Conservation (phyloP, 2,797 vertebrate species). For the Gephyroberyx darwinii region DNA sequence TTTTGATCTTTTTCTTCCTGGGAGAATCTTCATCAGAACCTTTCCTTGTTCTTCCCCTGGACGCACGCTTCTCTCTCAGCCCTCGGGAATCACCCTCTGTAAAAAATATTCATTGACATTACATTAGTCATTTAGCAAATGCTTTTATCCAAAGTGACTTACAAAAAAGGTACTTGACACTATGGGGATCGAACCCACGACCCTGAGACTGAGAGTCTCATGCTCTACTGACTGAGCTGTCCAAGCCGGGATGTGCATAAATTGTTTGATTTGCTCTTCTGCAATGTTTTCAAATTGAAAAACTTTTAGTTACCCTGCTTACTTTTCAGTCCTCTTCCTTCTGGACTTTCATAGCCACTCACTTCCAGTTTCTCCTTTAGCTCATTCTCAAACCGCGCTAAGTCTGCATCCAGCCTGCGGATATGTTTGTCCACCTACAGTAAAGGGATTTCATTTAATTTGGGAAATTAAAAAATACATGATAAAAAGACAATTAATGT, state of each 20-base stretch:
- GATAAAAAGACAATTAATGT: too few species aligned
- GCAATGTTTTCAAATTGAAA: slow-evolving; percentile 40
- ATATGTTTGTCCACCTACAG: slow-evolving; percentile 97
- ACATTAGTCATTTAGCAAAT: too few species aligned
- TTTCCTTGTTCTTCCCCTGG: slow-evolving; percentile 88
- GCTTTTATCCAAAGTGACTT: too few species aligned
- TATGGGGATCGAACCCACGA: too few species aligned
- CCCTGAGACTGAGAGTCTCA: too few species aligned
- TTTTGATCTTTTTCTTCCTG: slow-evolving; percentile 94
- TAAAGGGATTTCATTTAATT: neutral
- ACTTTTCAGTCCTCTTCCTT: slow-evolving; percentile 88
- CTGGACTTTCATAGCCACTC: slow-evolving; percentile 89
- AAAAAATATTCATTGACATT: slow-evolving; percentile 3
- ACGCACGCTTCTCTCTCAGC: slow-evolving; percentile 90
- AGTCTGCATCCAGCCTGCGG: slow-evolving; percentile 92
- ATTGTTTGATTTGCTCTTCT: neutral
- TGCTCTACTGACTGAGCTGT: too few species aligned
- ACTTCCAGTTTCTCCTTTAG: slow-evolving; percentile 97
- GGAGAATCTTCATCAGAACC: slow-evolving; percentile 94
- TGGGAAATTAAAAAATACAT: neutral
- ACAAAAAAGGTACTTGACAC: too few species aligned
- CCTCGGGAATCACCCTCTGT: slow-evolving; percentile 75
- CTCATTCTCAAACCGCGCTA: slow-evolving; percentile 96
- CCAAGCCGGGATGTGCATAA: neutral
- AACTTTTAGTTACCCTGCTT: slow-evolving; percentile 33